Conservation (phyloP, 2,113 vertebrate species). For the Acanthochromis polyacanthus region DNA sequence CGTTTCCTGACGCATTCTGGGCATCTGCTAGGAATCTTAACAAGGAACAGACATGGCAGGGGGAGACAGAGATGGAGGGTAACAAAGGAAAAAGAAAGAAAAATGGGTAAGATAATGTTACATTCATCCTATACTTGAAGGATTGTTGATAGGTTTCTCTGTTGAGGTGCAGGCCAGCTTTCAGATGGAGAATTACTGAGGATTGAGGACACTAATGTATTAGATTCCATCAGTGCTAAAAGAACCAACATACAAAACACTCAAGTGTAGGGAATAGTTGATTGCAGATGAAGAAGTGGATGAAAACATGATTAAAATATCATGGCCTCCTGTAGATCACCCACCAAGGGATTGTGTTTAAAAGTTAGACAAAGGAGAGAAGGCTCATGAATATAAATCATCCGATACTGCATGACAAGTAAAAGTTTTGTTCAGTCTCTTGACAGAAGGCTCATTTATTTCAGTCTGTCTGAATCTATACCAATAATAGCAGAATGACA, state of each 20-base stretch:
- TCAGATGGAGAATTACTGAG: neutral
- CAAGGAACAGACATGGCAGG: constrained; percentile 29
- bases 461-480: constrained; percentile 1
- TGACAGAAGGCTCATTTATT: constrained; percentile 2
- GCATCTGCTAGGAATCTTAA: constrained; percentile 69
- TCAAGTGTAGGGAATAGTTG: neutral
- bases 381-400: neutral
- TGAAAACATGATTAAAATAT: neutral
- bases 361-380: constrained; percentile 8
- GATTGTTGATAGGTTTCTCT: neutral
- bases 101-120: constrained; percentile 2
- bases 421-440: neutral
- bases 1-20: constrained; percentile 47
- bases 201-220: constrained; percentile 4
- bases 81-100: constrained; percentile 17
- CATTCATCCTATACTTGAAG: neutral
- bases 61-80: neutral
- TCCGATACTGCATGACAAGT: neutral
- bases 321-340: neutral
- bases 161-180: constrained; percentile 1
- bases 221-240: neutral
- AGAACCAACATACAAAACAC: neutral
- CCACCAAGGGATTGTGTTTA: neutral
- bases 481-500: neutral
- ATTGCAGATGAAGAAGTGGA: constrained; percentile 5